Evolutionary conservation across 2,888 invertebrate species (phyloP), one percentile per base, ranked within the genome.

Genomic region (Aporophyla nigra): DNA sequence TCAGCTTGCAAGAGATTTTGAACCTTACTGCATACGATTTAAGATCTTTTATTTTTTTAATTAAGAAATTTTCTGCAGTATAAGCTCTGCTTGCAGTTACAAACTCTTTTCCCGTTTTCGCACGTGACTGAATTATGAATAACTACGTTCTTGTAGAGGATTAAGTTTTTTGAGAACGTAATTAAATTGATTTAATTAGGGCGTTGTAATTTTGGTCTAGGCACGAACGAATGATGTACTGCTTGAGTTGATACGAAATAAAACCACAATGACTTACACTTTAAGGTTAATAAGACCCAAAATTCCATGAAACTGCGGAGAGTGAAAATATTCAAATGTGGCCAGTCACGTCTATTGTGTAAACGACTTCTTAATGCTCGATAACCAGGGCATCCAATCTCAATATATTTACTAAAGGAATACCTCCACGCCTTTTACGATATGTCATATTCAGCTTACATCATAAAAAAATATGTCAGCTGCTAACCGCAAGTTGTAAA

Each of bases 91-190:
- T 66, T 82, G 78, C 80, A 84, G 80, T 85, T 63, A 78, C 73
- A 84, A 87, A 74, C 74, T 79, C 69, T 77, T 88, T 85, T 80
- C 51, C 82, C 82, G 78, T 80, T 79, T 78, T 68, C 24, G 82
- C 74, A 79, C 88, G 87, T 87, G 88, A 87, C 87, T 80, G 70
- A 79, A 81, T 87, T 88, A 81, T 81, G 68, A 78, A 85, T 74
- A 80, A 84, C 33, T 27, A 65, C 56, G 58, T 24, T 68, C 71
- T 78, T 78, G 58, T 78, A 51, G 68, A 33, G 9, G 33, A 74
- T 62, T 62, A 68, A 54, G 33, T 75, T 80, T 80, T 78, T 78
- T 53, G 49, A 80, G 46, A 53, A 71, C 27, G 9, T 76, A 56
- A 74, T 77, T 83, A 53, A 71, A 78, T 62, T 74, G 4, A 73